Percentiles rank a stretch among this genome's conserved stretches.
Conservation (phyloP, 2,113 vertebrate species). For the Alouatta palliata region DNA sequence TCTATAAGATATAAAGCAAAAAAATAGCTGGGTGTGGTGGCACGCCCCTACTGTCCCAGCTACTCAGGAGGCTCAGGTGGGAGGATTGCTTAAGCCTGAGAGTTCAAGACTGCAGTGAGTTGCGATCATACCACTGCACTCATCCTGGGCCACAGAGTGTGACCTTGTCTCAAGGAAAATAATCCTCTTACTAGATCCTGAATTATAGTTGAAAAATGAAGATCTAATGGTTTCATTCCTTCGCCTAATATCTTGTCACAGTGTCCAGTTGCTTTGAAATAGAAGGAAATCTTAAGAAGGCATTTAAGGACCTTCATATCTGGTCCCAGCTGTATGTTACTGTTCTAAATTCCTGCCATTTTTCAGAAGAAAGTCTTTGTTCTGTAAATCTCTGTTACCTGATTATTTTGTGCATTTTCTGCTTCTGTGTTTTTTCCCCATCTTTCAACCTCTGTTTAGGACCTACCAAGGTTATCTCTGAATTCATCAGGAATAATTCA, state of each 20-base stretch:
- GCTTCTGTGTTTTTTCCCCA: not conserved
- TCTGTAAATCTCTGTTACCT: not conserved
- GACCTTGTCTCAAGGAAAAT: not conserved
- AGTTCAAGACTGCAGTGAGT: too few relatives aligned
- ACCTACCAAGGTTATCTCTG: slow-evolving; percentile 9
- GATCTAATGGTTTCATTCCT: not conserved
- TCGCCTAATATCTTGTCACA: not conserved
- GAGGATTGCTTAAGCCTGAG: too few relatives aligned
- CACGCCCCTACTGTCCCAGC: too few relatives aligned
- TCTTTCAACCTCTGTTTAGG: slow-evolving; percentile 32
- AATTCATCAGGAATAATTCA: slow-evolving; percentile 30
- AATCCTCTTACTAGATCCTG: not conserved
- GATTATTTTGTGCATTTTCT: not conserved
- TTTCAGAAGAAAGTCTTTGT: not conserved
- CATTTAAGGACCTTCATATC: not conserved
- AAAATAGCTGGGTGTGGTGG: too few relatives aligned
- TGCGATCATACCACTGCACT: too few relatives aligned
- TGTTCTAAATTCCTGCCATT: not conserved
- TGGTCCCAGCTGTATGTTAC: not conserved
- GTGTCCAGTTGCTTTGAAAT: slow-evolving; percentile 15
- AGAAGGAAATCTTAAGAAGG: not conserved
- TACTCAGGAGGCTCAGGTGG: too few relatives aligned
- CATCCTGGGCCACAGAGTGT: too few relatives aligned
- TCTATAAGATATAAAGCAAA: too few relatives aligned
- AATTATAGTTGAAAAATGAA: slow-evolving; percentile 30